Conservation (phyloP, 2,113 vertebrate species). For the Oreotrochilus melanogaster region DNA sequence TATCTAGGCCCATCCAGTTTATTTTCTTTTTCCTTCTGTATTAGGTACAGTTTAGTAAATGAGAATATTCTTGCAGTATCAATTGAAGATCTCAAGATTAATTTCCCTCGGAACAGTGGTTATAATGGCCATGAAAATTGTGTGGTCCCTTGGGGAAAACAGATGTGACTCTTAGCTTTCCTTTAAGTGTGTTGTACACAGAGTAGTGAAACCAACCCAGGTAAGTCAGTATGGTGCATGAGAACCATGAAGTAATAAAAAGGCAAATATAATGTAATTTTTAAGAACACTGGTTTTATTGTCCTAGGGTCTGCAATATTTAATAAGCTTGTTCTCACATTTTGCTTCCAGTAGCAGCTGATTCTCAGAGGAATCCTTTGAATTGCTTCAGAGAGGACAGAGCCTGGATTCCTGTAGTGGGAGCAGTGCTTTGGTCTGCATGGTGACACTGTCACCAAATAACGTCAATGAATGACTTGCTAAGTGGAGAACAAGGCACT, state of each 20-base stretch:
- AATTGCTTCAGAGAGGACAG: neutral
- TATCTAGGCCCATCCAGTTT: neutral
- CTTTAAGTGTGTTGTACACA: neutral
- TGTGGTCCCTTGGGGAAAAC: neutral
- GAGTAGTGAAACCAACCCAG: neutral
- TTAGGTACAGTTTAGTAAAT: neutral
- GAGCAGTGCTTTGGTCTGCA: neutral
- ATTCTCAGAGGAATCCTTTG: neutral
- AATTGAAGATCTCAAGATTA: neutral
- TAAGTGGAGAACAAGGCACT: neutral
- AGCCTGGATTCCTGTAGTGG: neutral
- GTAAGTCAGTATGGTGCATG: neutral
- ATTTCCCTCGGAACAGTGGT: neutral
- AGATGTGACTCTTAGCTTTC: neutral
- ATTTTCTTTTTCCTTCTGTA: neutral
- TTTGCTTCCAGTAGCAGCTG: neutral
- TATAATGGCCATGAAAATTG: neutral
- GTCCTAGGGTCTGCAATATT: neutral
- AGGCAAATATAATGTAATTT: neutral
- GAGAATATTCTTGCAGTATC: neutral
- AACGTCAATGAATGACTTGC: neutral
- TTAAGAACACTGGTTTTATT: neutral
- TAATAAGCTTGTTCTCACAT: neutral
- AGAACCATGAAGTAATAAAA: neutral
- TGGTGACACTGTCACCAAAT: neutral